A percentile compares a stretch with the other conserved stretches of the same genome.
Evolutionary conservation across 2,888 invertebrate genomes (phyloP).

Genomic region (Seira ritae): DNA sequence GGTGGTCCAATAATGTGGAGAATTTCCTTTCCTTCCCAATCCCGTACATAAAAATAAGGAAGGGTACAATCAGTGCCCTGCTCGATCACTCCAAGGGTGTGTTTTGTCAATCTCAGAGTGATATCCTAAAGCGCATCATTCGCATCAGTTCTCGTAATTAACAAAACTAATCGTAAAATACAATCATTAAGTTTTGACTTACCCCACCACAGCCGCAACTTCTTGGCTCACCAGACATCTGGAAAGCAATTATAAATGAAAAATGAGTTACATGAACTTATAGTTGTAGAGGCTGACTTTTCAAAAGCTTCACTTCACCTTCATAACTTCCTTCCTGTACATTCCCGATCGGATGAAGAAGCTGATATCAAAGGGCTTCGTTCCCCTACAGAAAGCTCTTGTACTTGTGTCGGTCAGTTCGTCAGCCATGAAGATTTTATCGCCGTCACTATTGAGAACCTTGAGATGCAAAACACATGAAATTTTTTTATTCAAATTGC

Average conservation of each 20-base stretch:
- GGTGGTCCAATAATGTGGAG: slow-evolving; percentile 60
- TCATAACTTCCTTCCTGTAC: slow-evolving; percentile 68
- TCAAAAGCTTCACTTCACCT: background rate
- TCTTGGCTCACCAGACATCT: slow-evolving; percentile 67
- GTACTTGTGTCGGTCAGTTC: slow-evolving; percentile 69
- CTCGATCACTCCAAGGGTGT: slow-evolving; percentile 66
- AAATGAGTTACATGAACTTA: slow-evolving; percentile 6
- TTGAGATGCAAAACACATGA: too few species aligned
- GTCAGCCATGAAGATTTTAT: slow-evolving; percentile 70
- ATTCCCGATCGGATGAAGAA: slow-evolving; percentile 68
- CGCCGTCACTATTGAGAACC: slow-evolving; percentile 66
- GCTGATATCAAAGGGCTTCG: slow-evolving; percentile 67
- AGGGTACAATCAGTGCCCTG: slow-evolving; percentile 66
- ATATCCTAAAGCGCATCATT: slow-evolving; percentile 58
- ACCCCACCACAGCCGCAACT: slow-evolving; percentile 70
- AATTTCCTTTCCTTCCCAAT: slow-evolving; percentile 64
- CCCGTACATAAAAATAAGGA: slow-evolving; percentile 63
- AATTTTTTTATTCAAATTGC: too few species aligned
- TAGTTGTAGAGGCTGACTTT: background rate
- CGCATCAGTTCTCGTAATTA: background rate
- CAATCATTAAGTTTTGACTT: slow-evolving; percentile 25
- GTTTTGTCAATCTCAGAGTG: slow-evolving; percentile 59
- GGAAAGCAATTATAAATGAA: background rate
- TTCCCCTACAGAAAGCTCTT: slow-evolving; percentile 67
- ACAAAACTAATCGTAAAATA: background rate